These are phyloP conservation scores for Cydia splendana DNA, from an alignment of 1,140 invertebrate genomes.

Conservation along the genomic window DNA sequence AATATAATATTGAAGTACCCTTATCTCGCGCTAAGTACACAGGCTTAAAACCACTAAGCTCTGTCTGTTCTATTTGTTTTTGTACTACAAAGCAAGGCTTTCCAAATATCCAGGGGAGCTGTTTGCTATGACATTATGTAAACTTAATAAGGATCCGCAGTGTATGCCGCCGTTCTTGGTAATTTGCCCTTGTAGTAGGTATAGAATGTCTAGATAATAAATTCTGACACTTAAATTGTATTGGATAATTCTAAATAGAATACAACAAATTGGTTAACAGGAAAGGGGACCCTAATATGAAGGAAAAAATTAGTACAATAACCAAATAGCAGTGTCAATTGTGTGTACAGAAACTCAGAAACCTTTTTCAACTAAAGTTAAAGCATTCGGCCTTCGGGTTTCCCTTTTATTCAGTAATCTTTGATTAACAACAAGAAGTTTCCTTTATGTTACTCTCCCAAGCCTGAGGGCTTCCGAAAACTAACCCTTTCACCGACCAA, in stretches of 20 bases:
- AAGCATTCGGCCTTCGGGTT: not conserved
- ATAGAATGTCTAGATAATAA: too few species aligned
- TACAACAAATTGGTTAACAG: too few species aligned
- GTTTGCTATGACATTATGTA: not conserved
- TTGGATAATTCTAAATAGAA: too few species aligned
- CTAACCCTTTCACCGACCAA: slow-evolving; percentile 9
- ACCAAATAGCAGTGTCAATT: not conserved
- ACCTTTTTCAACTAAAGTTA: not conserved
- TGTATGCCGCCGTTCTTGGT: too few species aligned
- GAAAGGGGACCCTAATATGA: too few species aligned
- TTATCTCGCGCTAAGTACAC: not conserved
- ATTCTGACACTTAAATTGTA: too few species aligned
- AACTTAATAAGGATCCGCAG: not conserved
- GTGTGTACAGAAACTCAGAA: not conserved
- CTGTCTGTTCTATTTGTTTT: not conserved
- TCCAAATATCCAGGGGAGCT: not conserved
- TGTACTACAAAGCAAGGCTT: not conserved
- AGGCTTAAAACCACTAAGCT: not conserved
- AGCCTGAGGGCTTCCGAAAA: not conserved
- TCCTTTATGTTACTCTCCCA: not conserved
- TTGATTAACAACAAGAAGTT: slow-evolving; percentile 11
- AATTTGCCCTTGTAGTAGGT: too few species aligned
- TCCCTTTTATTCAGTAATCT: not conserved
- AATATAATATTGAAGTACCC: not conserved
- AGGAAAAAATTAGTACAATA: not conserved